These are phyloP conservation scores for Chloromyia formosa DNA, from an alignment of 2,888 invertebrate genomes.

Conservation along the genomic window DNA sequence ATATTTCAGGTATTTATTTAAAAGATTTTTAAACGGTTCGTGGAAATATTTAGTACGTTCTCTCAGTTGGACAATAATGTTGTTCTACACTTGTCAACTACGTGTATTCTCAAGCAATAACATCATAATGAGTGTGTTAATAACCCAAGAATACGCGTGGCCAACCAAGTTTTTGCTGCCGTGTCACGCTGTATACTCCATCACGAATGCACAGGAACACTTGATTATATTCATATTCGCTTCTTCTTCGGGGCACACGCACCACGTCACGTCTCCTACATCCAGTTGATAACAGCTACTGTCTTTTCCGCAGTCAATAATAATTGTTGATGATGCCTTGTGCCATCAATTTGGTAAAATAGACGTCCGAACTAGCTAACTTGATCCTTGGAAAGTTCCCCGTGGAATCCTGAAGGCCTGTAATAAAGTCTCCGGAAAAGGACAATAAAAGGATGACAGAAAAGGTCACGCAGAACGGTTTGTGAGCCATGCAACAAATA, in stretches of 20 bases:
- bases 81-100: slow-evolving; percentile 82
- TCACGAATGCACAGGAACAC: neutral
- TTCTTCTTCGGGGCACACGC: neutral
- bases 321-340: slow-evolving; percentile 3
- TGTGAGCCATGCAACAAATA: neutral
- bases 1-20: too few relatives aligned
- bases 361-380: slow-evolving; percentile 14
- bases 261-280: neutral
- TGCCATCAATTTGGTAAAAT: slow-evolving; percentile 14
- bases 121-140: slow-evolving; percentile 94
- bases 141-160: slow-evolving; percentile 99
- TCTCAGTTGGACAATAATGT: too few relatives aligned
- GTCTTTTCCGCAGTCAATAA: slow-evolving; percentile 18
- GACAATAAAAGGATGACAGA: slow-evolving; percentile 18
- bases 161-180: slow-evolving; percentile 74
- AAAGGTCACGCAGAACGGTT: slow-evolving; percentile 5
- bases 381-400: slow-evolving; percentile 3
- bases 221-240: neutral
- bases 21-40: too few relatives aligned
- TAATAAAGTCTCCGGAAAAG: slow-evolving; percentile 24
- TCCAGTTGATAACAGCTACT: slow-evolving; percentile 1
- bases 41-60: too few relatives aligned
- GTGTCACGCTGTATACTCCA: neutral
- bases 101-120: slow-evolving; percentile 99
- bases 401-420: slow-evolving; percentile 15